Evolutionary conservation across 2,113 vertebrate species (phyloP).

Genomic region (Cyprinodon brontotheroides): DNA sequence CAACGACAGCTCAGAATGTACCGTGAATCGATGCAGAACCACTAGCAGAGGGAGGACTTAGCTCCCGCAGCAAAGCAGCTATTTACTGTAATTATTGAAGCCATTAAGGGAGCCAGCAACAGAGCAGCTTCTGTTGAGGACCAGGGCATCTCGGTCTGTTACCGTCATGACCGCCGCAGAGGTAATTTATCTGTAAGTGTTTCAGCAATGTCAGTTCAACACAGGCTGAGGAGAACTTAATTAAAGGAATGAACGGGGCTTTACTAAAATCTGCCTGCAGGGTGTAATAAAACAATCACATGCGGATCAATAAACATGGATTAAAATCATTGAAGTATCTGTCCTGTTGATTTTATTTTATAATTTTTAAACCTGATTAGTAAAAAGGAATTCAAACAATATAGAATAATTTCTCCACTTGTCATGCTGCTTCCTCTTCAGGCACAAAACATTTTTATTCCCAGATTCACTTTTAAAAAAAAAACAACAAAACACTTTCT

Average conservation of each 20-base stretch:
- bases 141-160: constrained; percentile 20
- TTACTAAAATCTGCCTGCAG: constrained; percentile 19
- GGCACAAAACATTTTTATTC: no score
- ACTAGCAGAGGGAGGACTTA: constrained; percentile 62
- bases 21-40: constrained; percentile 50
- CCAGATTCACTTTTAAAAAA: no score
- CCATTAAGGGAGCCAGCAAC: constrained; percentile 42
- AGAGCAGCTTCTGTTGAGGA: constrained; percentile 5
- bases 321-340: not conserved
- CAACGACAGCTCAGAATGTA: constrained; percentile 46
- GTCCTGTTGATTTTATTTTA: not conserved
- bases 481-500: no score
- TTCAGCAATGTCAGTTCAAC: constrained; percentile 21
- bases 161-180: constrained; percentile 22
- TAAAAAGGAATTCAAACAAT: not conserved
- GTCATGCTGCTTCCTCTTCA: no score
- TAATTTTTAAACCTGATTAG: not conserved
- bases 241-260: constrained; percentile 14
- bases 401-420: no score
- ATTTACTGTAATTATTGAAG: constrained; percentile 53
- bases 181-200: constrained; percentile 16
- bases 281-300: constrained; percentile 11
- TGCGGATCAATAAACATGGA: not conserved
- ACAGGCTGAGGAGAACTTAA: constrained; percentile 10
- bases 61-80: constrained; percentile 44